Conservation (phyloP, 2,888 invertebrate species). For the Serripes groenlandicus region DNA sequence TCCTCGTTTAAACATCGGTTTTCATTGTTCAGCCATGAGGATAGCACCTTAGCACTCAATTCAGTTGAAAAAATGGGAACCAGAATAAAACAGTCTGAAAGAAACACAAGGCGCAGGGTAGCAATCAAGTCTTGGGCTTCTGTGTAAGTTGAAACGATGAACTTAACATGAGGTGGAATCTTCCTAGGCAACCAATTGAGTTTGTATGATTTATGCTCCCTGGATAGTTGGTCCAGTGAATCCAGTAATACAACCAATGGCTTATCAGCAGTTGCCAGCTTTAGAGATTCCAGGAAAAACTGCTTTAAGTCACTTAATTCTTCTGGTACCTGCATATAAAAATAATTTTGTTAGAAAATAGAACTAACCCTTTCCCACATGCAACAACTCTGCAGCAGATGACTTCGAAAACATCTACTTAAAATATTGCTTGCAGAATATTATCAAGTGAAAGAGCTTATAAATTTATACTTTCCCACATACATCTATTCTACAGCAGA, state of each 20-base stretch:
- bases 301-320: constrained; percentile 74
- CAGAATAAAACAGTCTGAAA: constrained; percentile 64
- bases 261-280: constrained; percentile 65
- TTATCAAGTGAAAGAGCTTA: too few relatives aligned
- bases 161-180: constrained; percentile 74
- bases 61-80: constrained; percentile 74
- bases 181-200: constrained; percentile 80
- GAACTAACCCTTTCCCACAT: too few relatives aligned
- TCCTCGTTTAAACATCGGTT: constrained; percentile 74
- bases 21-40: constrained; percentile 71
- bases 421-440: too few relatives aligned
- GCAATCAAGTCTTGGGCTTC: constrained; percentile 75
- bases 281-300: constrained; percentile 72
- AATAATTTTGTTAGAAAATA: too few relatives aligned
- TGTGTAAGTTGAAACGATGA: constrained; percentile 80
- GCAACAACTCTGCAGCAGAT: too few relatives aligned
- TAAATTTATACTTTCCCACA: too few relatives aligned
- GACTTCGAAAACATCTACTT: too few relatives aligned
- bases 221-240: constrained; percentile 80
- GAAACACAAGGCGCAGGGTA: constrained; percentile 68
- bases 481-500: too few relatives aligned
- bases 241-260: constrained; percentile 80
- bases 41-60: constrained; percentile 76
- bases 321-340: constrained; percentile 61
- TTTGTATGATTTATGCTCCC: constrained; percentile 76